phyloP scores from a whole-genome alignment of 2,113 vertebrate genomes.

The Vireo altiloquus region DNA sequence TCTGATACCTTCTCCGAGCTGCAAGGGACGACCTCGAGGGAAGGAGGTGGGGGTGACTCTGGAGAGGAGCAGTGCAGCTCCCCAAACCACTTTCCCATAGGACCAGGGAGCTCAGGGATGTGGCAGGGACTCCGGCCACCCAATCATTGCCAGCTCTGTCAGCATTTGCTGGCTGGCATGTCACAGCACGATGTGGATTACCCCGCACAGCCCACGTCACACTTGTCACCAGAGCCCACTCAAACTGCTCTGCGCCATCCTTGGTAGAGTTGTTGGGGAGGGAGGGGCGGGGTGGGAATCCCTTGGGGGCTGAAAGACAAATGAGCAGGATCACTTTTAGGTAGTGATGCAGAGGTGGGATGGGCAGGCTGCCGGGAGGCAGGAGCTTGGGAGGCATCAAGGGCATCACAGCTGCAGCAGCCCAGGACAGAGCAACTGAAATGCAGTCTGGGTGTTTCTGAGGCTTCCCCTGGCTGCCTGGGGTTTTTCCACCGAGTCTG shows the following conservation, averaged over 20 bases:
- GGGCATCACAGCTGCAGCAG: not conserved
- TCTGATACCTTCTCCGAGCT: not conserved
- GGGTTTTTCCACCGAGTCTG: not conserved
- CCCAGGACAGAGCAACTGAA: not conserved
- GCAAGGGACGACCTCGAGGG: fast-evolving
- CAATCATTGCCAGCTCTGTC: not conserved
- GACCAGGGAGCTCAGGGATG: fast-evolving
- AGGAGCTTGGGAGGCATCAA: not conserved
- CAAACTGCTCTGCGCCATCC: not conserved
- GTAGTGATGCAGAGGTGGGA: fast-evolving
- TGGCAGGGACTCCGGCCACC: not conserved
- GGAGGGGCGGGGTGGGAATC: fast-evolving
- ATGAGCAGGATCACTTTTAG: not conserved
- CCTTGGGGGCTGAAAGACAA: not conserved
- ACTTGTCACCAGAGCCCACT: not conserved
- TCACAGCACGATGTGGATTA: fast-evolving
- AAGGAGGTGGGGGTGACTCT: not conserved
- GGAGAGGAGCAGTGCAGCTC: not conserved
- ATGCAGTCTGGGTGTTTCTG: not conserved
- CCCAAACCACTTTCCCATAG: fast-evolving
- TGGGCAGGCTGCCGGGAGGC: not conserved
- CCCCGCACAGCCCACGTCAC: fast-evolving
- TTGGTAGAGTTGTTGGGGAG: not conserved
- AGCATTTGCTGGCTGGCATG: not conserved
- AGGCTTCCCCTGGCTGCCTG: not conserved